Evolutionary conservation across 2,888 invertebrate species (phyloP).

Genomic region (Cerastoderma edule): DNA sequence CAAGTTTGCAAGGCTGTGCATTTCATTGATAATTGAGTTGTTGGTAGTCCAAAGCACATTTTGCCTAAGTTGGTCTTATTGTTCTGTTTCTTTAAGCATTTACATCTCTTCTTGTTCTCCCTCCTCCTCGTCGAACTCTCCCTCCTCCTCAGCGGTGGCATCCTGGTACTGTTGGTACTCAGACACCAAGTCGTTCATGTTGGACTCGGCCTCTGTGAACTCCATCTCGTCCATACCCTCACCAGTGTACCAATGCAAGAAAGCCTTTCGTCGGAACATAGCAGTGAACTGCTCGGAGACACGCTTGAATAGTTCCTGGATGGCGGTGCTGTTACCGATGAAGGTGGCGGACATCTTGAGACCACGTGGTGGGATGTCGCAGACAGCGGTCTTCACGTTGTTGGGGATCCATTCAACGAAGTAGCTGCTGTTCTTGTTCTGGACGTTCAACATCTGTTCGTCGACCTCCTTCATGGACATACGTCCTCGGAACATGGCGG

Average conservation of each 20-base stretch:
- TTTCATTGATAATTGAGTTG: no score
- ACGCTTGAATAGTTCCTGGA: constrained; percentile 80
- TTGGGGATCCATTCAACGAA: constrained; percentile 83
- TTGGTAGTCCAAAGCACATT: no score
- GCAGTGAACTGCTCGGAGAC: constrained; percentile 85
- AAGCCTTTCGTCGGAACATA: constrained; percentile 98
- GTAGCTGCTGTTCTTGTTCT: constrained; percentile 82
- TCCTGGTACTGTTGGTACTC: constrained; percentile 83
- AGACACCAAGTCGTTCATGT: constrained; percentile 89
- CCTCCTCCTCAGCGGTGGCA: constrained; percentile 86
- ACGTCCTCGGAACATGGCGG: constrained; percentile 82
- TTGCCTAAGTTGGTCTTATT: no score
- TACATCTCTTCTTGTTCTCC: no score
- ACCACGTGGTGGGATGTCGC: constrained; percentile 86
- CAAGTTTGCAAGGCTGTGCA: no score
- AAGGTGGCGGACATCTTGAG: constrained; percentile 96
- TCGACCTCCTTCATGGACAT: constrained; percentile 85
- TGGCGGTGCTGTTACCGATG: constrained; percentile 87
- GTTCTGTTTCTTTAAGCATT: no score
- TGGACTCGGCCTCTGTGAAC: constrained; percentile 97
- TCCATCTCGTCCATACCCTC: constrained; percentile 99
- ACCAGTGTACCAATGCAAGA: constrained; percentile 98
- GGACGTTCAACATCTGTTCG: constrained; percentile 94
- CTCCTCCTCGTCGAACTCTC: constrained; percentile 85
- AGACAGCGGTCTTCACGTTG: constrained; percentile 79